Conservation (phyloP, 2,888 invertebrate genomes). For the Himalopsyche tibetana region DNA sequence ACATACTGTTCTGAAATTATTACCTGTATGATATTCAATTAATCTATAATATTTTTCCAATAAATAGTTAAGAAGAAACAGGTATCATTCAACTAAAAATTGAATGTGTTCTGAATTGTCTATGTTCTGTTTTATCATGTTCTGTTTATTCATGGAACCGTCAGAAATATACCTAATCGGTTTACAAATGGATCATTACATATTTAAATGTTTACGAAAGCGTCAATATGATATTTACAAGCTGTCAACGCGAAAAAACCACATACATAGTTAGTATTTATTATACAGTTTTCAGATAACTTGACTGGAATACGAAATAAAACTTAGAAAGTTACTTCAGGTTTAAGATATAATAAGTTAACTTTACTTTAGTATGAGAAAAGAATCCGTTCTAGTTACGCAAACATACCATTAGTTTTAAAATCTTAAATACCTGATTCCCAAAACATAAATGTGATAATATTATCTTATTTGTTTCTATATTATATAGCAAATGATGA, state of each 20-base stretch:
- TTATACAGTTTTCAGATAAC: background rate
- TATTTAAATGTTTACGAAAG: slow-evolving; percentile 4
- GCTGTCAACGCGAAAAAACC: background rate
- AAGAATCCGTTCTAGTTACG: background rate
- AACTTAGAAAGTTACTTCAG: background rate
- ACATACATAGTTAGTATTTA: background rate
- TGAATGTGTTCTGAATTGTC: too few relatives aligned
- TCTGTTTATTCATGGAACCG: too few relatives aligned
- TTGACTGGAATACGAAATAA: background rate
- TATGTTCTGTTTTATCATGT: too few relatives aligned
- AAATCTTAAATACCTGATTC: slow-evolving; percentile 46
- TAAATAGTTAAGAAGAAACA: too few relatives aligned
- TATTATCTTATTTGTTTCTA: slow-evolving; percentile 49
- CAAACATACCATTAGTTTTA: slow-evolving; percentile 37
- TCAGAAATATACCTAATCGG: slow-evolving; percentile 22
- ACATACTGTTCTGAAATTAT: too few relatives aligned
- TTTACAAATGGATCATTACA: background rate
- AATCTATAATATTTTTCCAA: too few relatives aligned
- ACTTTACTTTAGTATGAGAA: background rate
- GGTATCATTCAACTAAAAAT: too few relatives aligned
- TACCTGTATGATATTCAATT: too few relatives aligned
- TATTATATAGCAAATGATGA: slow-evolving; percentile 2
- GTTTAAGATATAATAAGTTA: background rate
- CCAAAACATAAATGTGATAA: slow-evolving; percentile 55
- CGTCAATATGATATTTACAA: background rate